phyloP scores from a whole-genome alignment of 2,113 vertebrate species.

The Falco punctatus region DNA sequence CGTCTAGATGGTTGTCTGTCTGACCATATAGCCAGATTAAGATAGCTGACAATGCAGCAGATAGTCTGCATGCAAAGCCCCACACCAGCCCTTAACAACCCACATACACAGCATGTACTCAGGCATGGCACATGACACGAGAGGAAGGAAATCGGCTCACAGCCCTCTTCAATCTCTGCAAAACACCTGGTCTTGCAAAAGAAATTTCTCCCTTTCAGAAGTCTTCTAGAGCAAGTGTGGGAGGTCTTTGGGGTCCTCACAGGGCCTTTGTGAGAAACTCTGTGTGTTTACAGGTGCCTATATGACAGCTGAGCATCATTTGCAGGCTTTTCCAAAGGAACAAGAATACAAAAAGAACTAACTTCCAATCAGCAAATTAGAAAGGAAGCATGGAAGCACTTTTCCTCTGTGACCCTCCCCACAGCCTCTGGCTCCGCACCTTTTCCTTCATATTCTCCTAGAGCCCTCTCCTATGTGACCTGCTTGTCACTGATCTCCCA shows the following conservation, averaged over 20 bases:
- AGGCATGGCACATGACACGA: neutral
- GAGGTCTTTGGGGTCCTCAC: neutral
- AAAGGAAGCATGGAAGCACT: neutral
- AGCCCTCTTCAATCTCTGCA: neutral
- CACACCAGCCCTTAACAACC: neutral
- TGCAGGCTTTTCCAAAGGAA: neutral
- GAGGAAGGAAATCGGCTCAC: neutral
- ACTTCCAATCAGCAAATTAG: neutral
- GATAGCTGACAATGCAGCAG: neutral
- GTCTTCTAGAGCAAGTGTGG: neutral
- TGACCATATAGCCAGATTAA: neutral
- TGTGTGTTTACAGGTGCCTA: neutral
- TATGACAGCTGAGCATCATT: neutral
- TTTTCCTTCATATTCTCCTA: neutral
- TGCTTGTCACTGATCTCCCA: neutral
- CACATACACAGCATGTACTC: rapidly evolving
- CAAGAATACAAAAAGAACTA: neutral
- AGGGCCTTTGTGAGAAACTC: neutral
- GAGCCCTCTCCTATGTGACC: neutral
- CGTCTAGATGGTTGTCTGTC: neutral
- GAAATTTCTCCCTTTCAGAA: neutral
- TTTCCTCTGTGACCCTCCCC: neutral
- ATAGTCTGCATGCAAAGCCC: neutral
- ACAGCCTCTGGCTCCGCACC: neutral
- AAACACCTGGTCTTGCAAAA: neutral